Percentiles rank a stretch among this genome's conserved stretches.
Conservation (phyloP, 2,888 invertebrate genomes). For the Andricus curvator region DNA sequence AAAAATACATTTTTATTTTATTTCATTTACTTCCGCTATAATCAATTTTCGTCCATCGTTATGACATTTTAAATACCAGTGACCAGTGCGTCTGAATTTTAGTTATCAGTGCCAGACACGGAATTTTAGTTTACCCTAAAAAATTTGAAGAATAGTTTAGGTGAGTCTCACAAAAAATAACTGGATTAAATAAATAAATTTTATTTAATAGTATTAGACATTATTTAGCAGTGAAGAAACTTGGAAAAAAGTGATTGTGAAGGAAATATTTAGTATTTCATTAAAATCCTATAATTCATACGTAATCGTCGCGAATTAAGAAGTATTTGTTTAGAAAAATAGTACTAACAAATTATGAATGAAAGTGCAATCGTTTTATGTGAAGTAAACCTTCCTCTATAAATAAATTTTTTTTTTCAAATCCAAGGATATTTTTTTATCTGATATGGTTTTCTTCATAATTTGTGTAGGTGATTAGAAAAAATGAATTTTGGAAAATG, state of each 20-base stretch:
- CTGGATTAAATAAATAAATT: background rate
- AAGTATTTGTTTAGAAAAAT: too few relatives aligned
- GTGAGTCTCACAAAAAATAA: background rate
- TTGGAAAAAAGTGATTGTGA: background rate
- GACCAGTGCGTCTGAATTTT: slow-evolving; percentile 13
- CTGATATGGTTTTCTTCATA: background rate
- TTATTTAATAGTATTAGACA: too few relatives aligned
- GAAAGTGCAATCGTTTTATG: background rate
- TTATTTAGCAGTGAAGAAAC: background rate
- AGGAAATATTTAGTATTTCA: background rate
- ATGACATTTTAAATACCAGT: slow-evolving; percentile 22
- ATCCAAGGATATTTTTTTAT: background rate
- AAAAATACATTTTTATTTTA: background rate
- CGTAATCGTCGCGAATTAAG: too few relatives aligned
- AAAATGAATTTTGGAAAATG: background rate
- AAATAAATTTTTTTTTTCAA: background rate
- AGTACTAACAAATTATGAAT: background rate
- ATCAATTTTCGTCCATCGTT: background rate
- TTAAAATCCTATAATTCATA: background rate
- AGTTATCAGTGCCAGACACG: background rate
- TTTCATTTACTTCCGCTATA: background rate
- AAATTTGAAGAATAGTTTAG: background rate
- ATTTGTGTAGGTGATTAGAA: background rate
- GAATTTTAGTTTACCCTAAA: background rate
- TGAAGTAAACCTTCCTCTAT: background rate